Evolutionary conservation across 2,888 invertebrate species (phyloP), one percentile per base, ranked within the genome.

Genomic region (Trachelus stipa): DNA sequence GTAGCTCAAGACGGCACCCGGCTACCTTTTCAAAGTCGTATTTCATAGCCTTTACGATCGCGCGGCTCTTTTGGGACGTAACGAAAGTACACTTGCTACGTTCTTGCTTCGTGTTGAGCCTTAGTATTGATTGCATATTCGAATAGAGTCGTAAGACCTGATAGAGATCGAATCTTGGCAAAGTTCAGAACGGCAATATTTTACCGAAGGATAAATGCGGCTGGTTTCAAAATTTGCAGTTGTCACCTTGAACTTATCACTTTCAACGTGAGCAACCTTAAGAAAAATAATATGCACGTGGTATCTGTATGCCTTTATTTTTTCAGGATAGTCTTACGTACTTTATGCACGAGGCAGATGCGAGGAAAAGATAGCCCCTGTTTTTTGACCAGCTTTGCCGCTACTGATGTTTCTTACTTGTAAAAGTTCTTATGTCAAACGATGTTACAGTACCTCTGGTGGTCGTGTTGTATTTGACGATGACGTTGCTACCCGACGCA

Each of bases 11-110:
- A 56, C 40, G 40, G 40, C 40, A 56, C 40, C 40, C 23, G 40
- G 40, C 40, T 56, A 71, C 71, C 71, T 31, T 33, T 33, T 31
- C 11, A 11, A 34, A 30, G 35, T 35, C 74, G n/a, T 73, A 73
- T 73, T 34, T 73, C 34, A 73, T n/a, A 34, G n/a, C n/a, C 37
- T 73, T 73, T 73, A 73, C 37, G 74, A 73, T 56, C 23, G 34
- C n/a, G 74, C 74, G 74, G 74, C 35, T n/a, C 35, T 35, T 73
- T 73, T 73, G 74, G 34, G 74, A 34, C 74, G 23, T 34, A 23
- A 71, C 23, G 40, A 30, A 71, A 71, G n/a, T 71, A 30, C 71
- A 30, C 71, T 71, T 71, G 12, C 31, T 33, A 34, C 71, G 31
- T 56, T 56, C 40, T 56, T 23, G 40, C 40, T 56, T 56, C 23